A percentile compares a stretch with the other conserved stretches of the same genome.
Evolutionary conservation across 2,113 vertebrate genomes (phyloP).

Genomic region (Bucco capensis): DNA sequence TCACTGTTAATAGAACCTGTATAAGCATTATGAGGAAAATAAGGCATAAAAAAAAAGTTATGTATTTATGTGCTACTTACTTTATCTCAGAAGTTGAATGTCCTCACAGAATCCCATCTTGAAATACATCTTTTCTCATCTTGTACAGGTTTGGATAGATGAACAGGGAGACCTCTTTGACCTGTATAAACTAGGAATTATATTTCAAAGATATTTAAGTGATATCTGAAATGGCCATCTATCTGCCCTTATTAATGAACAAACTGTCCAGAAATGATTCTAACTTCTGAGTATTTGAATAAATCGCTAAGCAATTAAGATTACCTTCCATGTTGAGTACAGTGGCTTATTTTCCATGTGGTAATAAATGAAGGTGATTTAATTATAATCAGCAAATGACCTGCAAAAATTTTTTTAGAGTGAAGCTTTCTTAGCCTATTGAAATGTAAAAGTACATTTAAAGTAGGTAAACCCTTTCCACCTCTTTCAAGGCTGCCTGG

Average conservation of each 20-base stretch:
- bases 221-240: slow-evolving; percentile 2
- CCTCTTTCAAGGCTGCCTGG: background rate
- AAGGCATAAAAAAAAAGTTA: background rate
- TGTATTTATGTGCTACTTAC: background rate
- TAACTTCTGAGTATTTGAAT: slow-evolving; percentile 40
- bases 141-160: background rate
- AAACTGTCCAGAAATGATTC: slow-evolving; percentile 20
- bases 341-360: slow-evolving; percentile 38
- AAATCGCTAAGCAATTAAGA: slow-evolving; percentile 50
- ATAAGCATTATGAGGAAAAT: background rate
- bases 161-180: slow-evolving; percentile 26
- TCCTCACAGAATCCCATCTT: background rate
- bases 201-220: slow-evolving; percentile 24
- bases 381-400: slow-evolving; percentile 61
- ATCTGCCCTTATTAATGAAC: slow-evolving; percentile 49
- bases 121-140: background rate
- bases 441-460: background rate
- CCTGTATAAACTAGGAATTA: slow-evolving; percentile 1
- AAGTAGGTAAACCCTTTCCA: slow-evolving; percentile 24
- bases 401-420: slow-evolving; percentile 59
- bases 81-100: background rate
- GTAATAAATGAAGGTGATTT: slow-evolving; percentile 58
- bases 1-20: background rate
- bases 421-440: slow-evolving; percentile 23
- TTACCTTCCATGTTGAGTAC: background rate